phyloP scores from a whole-genome alignment of 1,140 invertebrate genomes.

The Panagrolaimus sp. region DNA sequence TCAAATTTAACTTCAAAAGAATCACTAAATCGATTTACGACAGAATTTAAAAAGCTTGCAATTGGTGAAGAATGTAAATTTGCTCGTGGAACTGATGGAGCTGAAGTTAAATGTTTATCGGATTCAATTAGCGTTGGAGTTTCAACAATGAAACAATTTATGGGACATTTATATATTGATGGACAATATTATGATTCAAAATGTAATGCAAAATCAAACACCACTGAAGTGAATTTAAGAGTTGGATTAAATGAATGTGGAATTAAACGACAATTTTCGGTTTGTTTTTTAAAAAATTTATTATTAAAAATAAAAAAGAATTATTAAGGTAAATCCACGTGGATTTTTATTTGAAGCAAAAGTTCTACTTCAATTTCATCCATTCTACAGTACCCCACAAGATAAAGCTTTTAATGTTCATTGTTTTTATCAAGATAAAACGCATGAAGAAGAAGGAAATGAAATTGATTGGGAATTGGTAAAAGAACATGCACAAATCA shows the following conservation, averaged over 20 bases:
- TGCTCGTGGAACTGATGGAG: conserved; percentile 30
- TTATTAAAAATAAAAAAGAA: not conserved
- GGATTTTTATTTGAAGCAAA: conserved; percentile 28
- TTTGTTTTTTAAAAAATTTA: conserved; percentile 12
- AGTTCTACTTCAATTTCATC: conserved; percentile 37
- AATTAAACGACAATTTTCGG: conserved; percentile 35
- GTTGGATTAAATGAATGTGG: conserved; percentile 30
- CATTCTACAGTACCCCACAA: conserved; percentile 25
- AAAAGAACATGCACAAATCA: conserved; percentile 40
- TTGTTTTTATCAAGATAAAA: conserved; percentile 38
- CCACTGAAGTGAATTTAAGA: conserved; percentile 17
- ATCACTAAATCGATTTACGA: conserved; percentile 26
- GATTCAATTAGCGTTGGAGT: conserved; percentile 34
- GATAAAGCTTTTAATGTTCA: conserved; percentile 31
- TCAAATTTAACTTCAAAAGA: conserved; percentile 30
- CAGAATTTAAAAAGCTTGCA: conserved; percentile 27
- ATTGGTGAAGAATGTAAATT: conserved; percentile 39
- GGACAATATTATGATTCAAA: conserved; percentile 33
- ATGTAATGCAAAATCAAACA: conserved; percentile 26
- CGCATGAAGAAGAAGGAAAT: conserved; percentile 9
- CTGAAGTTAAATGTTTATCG: conserved; percentile 29
- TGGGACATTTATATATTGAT: conserved; percentile 34
- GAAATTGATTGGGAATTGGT: conserved; percentile 42
- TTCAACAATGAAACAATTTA: conserved; percentile 27
- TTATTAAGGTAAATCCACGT: conserved; percentile 30